Conservation (phyloP, 2,888 invertebrate genomes). For the Acleris emargana region DNA sequence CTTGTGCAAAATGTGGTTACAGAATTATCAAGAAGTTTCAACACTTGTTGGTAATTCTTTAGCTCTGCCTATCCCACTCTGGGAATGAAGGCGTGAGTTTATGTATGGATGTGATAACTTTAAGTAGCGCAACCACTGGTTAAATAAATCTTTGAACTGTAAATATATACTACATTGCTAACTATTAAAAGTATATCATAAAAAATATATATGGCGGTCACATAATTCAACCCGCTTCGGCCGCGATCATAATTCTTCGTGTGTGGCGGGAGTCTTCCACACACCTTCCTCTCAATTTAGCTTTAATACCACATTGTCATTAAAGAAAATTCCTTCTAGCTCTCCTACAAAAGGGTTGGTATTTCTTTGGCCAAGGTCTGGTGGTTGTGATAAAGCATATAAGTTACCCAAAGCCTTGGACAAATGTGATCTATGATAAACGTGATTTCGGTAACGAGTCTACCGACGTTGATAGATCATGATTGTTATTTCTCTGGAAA, state of each 20-base stretch:
- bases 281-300: constrained; percentile 59
- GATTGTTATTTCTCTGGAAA: constrained; percentile 70
- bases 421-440: constrained; percentile 82
- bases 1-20: no score
- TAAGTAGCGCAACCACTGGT: no score
- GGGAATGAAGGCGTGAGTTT: no score
- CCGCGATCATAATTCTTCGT: constrained; percentile 79
- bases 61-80: no score
- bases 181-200: constrained; percentile 69
- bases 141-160: not conserved
- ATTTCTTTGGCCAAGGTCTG: constrained; percentile 39
- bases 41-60: no score
- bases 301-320: constrained; percentile 46
- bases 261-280: constrained; percentile 78
- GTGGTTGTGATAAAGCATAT: constrained; percentile 44
- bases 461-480: constrained; percentile 67
- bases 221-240: constrained; percentile 74
- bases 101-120: no score
- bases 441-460: constrained; percentile 81
- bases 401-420: constrained; percentile 72
- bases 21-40: no score
- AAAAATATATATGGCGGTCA: constrained; percentile 73
- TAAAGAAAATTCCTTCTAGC: constrained; percentile 51
- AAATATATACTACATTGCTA: constrained; percentile 47
- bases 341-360: constrained; percentile 44